Percentiles rank a stretch among this genome's conserved stretches.
Conservation (phyloP, 30 jellyfish, hydroid and myxozoan genomes). For the Rhopilema esculentum region DNA sequence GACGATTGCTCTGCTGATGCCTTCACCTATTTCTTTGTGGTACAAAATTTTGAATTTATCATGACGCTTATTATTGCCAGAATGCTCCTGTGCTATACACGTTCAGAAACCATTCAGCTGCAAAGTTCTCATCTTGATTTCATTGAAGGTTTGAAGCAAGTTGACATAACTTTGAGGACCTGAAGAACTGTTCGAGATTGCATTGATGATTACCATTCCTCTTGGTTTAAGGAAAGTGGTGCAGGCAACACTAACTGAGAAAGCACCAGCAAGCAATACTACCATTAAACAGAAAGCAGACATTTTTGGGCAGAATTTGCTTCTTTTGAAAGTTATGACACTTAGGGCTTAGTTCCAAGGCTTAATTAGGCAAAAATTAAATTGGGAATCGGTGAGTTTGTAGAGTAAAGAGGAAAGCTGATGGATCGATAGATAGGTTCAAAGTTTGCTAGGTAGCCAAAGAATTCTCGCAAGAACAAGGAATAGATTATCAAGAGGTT, state of each 20-base stretch:
- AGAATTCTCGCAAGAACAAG: too few species aligned
- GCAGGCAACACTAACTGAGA: neutral
- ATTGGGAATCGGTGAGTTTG: too few species aligned
- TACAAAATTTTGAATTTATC: neutral
- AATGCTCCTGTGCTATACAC: neutral
- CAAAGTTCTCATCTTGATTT: neutral
- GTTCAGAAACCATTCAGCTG: neutral
- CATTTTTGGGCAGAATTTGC: too few species aligned
- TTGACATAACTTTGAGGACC: neutral
- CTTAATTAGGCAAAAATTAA: too few species aligned
- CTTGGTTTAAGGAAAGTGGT: neutral
- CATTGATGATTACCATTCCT: neutral
- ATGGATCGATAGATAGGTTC: too few species aligned
- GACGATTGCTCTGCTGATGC: conserved; percentile 6
- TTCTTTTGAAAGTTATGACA: too few species aligned
- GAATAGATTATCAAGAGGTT: too few species aligned
- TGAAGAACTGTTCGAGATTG: neutral
- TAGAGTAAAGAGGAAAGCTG: too few species aligned
- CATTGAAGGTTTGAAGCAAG: neutral
- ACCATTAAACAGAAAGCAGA: neutral
- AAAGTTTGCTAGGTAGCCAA: too few species aligned
- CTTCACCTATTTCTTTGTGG: neutral
- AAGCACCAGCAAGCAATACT: neutral
- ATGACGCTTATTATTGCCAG: neutral
- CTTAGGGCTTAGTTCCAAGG: too few species aligned